Evolutionary conservation across 1,140 invertebrate genomes (phyloP).

Genomic region (Drosophila serrata): DNA sequence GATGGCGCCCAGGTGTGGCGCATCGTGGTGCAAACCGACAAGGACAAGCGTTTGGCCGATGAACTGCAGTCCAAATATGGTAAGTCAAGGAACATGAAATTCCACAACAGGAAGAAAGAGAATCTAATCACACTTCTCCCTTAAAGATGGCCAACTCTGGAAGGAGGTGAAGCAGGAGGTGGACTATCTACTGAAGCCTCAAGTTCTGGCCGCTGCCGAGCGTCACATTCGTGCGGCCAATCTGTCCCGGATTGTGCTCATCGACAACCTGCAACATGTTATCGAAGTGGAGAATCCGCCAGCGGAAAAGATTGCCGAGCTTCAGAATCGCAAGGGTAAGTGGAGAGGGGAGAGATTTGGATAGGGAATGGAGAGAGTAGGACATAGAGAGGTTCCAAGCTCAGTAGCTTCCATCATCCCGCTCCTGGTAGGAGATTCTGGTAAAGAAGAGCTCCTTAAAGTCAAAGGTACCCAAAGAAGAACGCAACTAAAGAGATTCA

Average conservation of each 20-base stretch:
- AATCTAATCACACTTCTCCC: background rate
- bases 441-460: too few species aligned
- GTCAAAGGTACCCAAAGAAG: too few species aligned
- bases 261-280: slow-evolving; percentile 90
- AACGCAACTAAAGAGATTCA: too few species aligned
- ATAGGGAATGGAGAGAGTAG: background rate
- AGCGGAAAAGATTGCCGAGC: slow-evolving; percentile 88
- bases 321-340: slow-evolving; percentile 91
- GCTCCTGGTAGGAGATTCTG: too few species aligned
- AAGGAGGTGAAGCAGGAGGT: slow-evolving; percentile 88
- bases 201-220: slow-evolving; percentile 86
- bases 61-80: slow-evolving; percentile 82
- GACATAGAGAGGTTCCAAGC: background rate
- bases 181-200: slow-evolving; percentile 89
- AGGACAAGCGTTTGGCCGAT: slow-evolving; percentile 76
- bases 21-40: slow-evolving; percentile 85
- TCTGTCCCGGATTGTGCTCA: slow-evolving; percentile 89
- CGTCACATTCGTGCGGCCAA: slow-evolving; percentile 86
- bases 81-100: slow-evolving; percentile 31
- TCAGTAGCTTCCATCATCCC: too few species aligned
- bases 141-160: slow-evolving; percentile 90
- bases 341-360: background rate
- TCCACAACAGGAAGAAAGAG: accelerated
- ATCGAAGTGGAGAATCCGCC: slow-evolving; percentile 92
- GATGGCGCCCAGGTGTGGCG: slow-evolving; percentile 87